These are phyloP conservation scores for Listronotus oregonensis DNA, from an alignment of 1,140 invertebrate genomes.

Conservation along the genomic window DNA sequence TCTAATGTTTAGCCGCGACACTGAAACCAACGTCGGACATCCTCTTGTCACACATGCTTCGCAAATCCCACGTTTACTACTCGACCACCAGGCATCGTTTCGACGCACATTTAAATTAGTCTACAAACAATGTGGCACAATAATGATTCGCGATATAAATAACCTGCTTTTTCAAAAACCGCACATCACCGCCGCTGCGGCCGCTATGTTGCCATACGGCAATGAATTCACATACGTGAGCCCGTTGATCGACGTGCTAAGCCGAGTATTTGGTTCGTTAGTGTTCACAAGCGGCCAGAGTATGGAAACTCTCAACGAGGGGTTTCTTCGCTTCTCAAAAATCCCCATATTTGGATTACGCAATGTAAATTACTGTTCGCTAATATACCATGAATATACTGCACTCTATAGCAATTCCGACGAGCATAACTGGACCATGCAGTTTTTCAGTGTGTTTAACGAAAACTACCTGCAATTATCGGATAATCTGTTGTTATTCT, in stretches of 20 bases:
- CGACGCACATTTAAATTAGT: too few species aligned
- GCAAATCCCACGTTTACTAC: too few species aligned
- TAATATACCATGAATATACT: too few species aligned
- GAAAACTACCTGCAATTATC: too few species aligned
- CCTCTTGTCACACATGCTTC: too few species aligned
- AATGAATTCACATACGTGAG: constrained; percentile 1
- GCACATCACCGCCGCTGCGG: constrained; percentile 1
- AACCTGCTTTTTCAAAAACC: constrained; percentile 1
- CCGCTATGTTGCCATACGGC: constrained; percentile 1
- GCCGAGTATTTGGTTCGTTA: constrained; percentile 1
- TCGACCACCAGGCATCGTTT: too few species aligned
- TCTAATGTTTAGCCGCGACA: too few species aligned
- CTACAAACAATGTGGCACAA: constrained; percentile 1
- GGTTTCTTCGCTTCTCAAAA: not conserved
- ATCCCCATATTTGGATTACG: not conserved
- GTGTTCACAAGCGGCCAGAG: constrained; percentile 1
- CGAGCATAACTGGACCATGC: too few species aligned
- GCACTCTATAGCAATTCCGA: too few species aligned
- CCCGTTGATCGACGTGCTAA: constrained; percentile 1
- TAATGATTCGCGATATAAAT: constrained; percentile 1
- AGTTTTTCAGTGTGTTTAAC: too few species aligned
- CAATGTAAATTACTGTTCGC: not conserved
- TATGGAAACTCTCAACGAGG: constrained; percentile 1
- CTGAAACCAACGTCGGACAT: too few species aligned
- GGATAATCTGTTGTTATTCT: too few species aligned